phyloP scores from a whole-genome alignment of 2,888 invertebrate species.

The Epinotia nisella region DNA sequence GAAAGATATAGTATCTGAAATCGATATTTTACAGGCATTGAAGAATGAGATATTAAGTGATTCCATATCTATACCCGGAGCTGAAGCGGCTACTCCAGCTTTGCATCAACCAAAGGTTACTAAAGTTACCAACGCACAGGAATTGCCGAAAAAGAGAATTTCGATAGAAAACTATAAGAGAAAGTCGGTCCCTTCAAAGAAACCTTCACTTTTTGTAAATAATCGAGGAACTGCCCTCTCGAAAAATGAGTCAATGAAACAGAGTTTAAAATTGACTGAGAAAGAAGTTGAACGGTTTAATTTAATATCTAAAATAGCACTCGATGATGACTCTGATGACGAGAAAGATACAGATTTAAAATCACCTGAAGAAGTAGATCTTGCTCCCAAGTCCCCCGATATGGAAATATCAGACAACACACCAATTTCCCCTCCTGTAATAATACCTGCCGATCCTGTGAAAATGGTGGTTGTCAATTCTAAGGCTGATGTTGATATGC shows the following conservation, averaged over 20 bases:
- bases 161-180: conserved; percentile 81
- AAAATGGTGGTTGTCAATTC: conserved; percentile 53
- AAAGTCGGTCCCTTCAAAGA: conserved; percentile 57
- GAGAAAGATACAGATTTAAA: conserved; percentile 55
- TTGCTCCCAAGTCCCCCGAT: conserved; percentile 77
- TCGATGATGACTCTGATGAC: conserved; percentile 68
- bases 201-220: conserved; percentile 51
- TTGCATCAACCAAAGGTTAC: conserved; percentile 76
- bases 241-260: conserved; percentile 67
- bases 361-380: conserved; percentile 58
- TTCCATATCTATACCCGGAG: conserved; percentile 60
- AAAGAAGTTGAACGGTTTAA: conserved; percentile 81
- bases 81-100: conserved; percentile 65
- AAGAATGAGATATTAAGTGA: conserved; percentile 79
- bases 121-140: conserved; percentile 69
- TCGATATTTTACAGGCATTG: conserved; percentile 78
- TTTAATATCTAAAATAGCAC: conserved; percentile 62
- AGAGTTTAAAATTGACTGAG: conserved; percentile 76
- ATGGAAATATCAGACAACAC: conserved; percentile 57
- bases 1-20: conserved; percentile 69
- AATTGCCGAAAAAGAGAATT: conserved; percentile 74
- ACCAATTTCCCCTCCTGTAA: conserved; percentile 63
- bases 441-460: conserved; percentile 75
- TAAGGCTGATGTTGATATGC: conserved; percentile 73
- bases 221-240: conserved; percentile 45